Conservation (phyloP, 2,797 vertebrate species). For the Thalassophryne amazonica region DNA sequence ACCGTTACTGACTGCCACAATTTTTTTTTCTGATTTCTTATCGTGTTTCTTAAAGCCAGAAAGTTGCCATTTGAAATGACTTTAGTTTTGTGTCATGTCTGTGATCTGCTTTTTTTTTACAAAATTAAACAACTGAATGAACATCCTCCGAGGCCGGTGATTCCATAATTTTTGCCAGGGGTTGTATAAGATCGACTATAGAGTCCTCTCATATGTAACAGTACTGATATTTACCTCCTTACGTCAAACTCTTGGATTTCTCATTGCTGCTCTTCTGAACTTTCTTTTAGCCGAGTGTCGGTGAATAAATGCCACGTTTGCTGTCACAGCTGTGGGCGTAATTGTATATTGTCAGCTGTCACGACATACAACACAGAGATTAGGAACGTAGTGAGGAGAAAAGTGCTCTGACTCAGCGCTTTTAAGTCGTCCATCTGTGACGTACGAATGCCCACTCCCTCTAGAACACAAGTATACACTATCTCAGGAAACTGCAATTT, state of each 20-base stretch:
- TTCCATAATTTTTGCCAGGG: no score
- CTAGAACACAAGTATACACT: slow-evolving; percentile 1
- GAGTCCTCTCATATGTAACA: no score
- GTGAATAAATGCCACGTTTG: slow-evolving; percentile 35
- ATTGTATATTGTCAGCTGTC: slow-evolving; percentile 55
- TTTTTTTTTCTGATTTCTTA: no score
- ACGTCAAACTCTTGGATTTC: slow-evolving; percentile 11
- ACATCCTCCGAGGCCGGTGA: no score
- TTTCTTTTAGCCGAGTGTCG: slow-evolving; percentile 15
- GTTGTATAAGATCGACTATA: no score
- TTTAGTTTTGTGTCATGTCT: no score
- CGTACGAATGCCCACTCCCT: slow-evolving; percentile 27
- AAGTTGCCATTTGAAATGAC: no score
- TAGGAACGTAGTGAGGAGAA: slow-evolving; percentile 33
- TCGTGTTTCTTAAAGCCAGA: no score
- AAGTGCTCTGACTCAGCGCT: slow-evolving; percentile 47
- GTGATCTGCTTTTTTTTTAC: no score
- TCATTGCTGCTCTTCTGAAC: not conserved
- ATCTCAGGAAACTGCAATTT: not conserved
- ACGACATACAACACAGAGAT: slow-evolving; percentile 38
- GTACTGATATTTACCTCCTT: no score
- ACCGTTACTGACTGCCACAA: no score
- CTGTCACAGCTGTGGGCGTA: slow-evolving; percentile 45
- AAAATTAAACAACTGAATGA: no score
- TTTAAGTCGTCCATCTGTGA: slow-evolving; percentile 44